A percentile compares a stretch with the other conserved stretches of the same genome.
Evolutionary conservation across 2,888 invertebrate species (phyloP).

Genomic region (Pharmacophagus antenor): DNA sequence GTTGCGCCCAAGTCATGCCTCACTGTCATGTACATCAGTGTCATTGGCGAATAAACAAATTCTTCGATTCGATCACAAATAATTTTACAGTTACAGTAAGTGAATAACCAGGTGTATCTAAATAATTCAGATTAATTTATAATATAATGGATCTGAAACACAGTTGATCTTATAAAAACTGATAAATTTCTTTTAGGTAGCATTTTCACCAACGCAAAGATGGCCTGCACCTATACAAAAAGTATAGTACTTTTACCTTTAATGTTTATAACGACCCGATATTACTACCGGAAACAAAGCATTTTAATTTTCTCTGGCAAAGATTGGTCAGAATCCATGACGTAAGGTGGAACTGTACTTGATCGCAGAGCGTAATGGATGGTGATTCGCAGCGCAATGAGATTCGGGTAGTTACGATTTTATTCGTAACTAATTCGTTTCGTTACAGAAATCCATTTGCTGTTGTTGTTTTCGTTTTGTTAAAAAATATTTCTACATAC

Average conservation of each 20-base stretch:
- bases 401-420: slow-evolving; percentile 16
- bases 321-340: slow-evolving; percentile 8
- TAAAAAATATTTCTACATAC: neutral
- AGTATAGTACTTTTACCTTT: neutral
- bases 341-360: slow-evolving; percentile 24
- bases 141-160: too few species aligned
- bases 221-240: neutral
- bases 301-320: neutral
- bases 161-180: too few species aligned
- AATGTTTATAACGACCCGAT: too few species aligned
- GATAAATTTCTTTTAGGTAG: neutral
- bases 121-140: too few species aligned
- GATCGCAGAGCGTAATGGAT: slow-evolving; percentile 23
- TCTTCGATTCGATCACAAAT: too few species aligned
- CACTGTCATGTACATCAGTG: neutral
- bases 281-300: neutral
- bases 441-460: slow-evolving; percentile 15
- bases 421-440: slow-evolving; percentile 24
- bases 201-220: neutral
- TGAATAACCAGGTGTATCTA: too few species aligned
- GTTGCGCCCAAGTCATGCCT: neutral
- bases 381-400: slow-evolving; percentile 21
- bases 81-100: too few species aligned
- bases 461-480: slow-evolving; percentile 8
- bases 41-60: too few species aligned